Base-by-base conservation (phyloP, 2,888 invertebrate genomes). In the Amphipoea lucens region DNA sequence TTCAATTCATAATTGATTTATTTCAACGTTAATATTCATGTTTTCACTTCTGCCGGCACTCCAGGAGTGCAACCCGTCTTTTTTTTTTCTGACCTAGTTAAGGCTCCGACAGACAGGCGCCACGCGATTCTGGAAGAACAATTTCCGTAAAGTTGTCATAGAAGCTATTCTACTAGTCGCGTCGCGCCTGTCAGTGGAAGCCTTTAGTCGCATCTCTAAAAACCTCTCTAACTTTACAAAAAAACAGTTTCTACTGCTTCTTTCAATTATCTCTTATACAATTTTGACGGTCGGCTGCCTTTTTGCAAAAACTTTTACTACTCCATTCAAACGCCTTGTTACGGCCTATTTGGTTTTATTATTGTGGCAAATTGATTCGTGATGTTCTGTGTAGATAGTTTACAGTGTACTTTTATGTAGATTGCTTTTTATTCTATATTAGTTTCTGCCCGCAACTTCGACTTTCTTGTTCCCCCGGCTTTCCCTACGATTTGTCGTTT, bases 211-310 rank as follows among this genome's bases (percentile, higher is more conserved):
- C 65, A 51, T 77, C 36, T 76, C 48, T 63, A 68, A 40, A 67
- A 48, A 72, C 42, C n/a, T 72, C 62, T 69, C n/a, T 20, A 72
- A 45, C 42, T 51, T 36, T 7, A 45, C 4, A 23, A 62, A 48
- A 60, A 54, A 23, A 14, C 12, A 20, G 7, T 81, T 65, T 54
- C 51, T 36, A n/a, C 7, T 20, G 63, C 57, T 20, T 48, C 65
- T 82, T 74, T 62, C 23, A 82, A 82, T 82, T 78, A 78, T 40
- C 14, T 83, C 4, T 42, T 74, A 76, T 14, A 74, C 62, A 70
- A 83, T 63, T n/a, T 48, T 70, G 36, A 70, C 29, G 62, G 73
- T 73, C 48, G 17, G 42, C 23, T 73, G 62, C 1, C n/a, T 48
- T 74, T 68, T 51, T 65, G 29, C 14, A 66, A 78, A 67, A 48